Evolutionary conservation across 2,113 vertebrate species (phyloP), one percentile per base, ranked within the genome.

Genomic region (Peromyscus maniculatus): DNA sequence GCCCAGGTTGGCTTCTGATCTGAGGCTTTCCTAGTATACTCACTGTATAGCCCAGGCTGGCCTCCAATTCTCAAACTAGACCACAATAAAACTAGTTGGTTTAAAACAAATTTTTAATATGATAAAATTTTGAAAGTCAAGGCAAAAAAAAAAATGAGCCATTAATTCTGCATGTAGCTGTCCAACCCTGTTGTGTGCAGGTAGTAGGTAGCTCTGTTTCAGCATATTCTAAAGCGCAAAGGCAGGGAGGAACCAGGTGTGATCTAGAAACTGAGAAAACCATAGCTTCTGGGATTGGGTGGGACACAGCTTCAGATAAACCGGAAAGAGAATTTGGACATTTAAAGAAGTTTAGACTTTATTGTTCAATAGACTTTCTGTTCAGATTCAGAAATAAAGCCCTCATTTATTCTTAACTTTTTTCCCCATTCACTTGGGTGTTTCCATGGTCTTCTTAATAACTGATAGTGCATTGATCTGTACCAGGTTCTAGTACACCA

Each of bases 51-150:
- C 33, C 78, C 43, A 87, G 39, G 28, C 39, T 87, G 39, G 57
- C n/a, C n/a, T 24, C 57, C 28, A 6, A 12, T 84, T 84, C 82
- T 64, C 13, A 84, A 64, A 7, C n/a, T 33, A 87, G 36, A 72
- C 17, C 49, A 59, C 43, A 82, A 7, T 94, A 75, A 82, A 95
- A 36, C n/a, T 33, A 87, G 36, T 72, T 22, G 87, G 2, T 77
- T 96, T 96, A 80, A 96, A 87, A 96, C 12, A 64, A 80, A 46
- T 79, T 93, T 92, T 86, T 57, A 84, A 84, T 13, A 64, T 62
- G 17, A 91, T 93, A 74, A 28, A 67, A 78, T 95, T 84, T 72
- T 11, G 74, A 91, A 91, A 86, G 7, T 90, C 49, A 93, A 64
- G 15, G 7, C 84, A 59, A 92, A 89, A 92, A 89, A 43, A 91